Evolutionary conservation across 2,888 invertebrate genomes (phyloP), one percentile per base, ranked within the genome.

Genomic region (Himalopsyche anomala): DNA sequence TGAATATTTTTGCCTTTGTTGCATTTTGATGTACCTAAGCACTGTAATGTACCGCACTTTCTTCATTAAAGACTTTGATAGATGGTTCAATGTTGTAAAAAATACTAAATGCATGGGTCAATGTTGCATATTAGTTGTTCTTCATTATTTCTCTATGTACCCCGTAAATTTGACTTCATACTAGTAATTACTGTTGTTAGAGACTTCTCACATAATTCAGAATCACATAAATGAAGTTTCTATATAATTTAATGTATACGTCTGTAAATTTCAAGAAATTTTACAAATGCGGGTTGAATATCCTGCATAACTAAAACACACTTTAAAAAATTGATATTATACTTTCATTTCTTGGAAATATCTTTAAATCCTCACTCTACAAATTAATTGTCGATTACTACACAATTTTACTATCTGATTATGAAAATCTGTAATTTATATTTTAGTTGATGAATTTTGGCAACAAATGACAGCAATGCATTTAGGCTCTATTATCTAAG

Each of bases 91-190:
- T 88, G 87, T 83, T 84, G 88, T 88, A 82, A 36, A 38, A 79
- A 79, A 74, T 69, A 87, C 88, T 87, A 85, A 87, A 88, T 87
- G 87, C 87, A 88, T 87, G 87, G 85, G 85, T 86, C 86, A 45
- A 83, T 88, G 86, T 86, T 86, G 87, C 87, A 89, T 86, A 42
- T 51, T 86, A 88, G 87, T 42, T 81, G 74, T 74, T 84, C 45
- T 40, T 28, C 62, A 62, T 62, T 62, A 62, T 62, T 19, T 62
- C 19, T 62, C 28, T 62, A 4, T 62, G 62, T 62, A 19, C 28
- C 28, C 62, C 62, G 62, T 19, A 62, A 62, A 62, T 62, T 62
- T 62, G 62, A 62, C 28, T 62, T 28, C 62, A 62, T 62, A 62
- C 28, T 62, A 62, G 19, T 62, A 62, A 62, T 62, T 62, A 62